These are phyloP conservation scores for Falco punctatus DNA, from an alignment of 2,113 vertebrate species.

Conservation along the genomic window DNA sequence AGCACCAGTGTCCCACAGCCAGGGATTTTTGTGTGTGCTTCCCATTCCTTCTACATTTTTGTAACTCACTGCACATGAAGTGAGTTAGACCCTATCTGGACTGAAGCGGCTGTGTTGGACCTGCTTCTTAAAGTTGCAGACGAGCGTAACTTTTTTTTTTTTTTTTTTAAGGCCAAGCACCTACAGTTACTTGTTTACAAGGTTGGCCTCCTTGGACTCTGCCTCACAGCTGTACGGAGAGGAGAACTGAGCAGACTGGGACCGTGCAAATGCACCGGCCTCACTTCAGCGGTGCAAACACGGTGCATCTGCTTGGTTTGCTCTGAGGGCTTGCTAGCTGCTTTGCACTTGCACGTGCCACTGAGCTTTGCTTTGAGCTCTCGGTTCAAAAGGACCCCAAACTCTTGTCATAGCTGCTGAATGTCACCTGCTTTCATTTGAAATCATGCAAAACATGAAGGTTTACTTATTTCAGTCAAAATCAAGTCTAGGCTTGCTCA, in stretches of 20 bases:
- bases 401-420: neutral
- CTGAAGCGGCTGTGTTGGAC: neutral
- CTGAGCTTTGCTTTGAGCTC: constrained; percentile 16
- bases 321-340: neutral
- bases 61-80: neutral
- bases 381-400: neutral
- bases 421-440: constrained; percentile 21
- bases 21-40: neutral
- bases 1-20: neutral
- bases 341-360: neutral
- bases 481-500: constrained; percentile 5
- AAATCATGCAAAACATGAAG: constrained; percentile 7
- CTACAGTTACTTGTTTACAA: neutral
- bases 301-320: neutral
- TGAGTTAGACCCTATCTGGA: neutral
- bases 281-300: neutral
- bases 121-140: neutral
- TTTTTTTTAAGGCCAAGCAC: neutral
- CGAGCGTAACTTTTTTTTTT: neutral
- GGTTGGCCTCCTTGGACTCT: neutral
- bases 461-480: constrained; percentile 5
- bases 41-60: constrained; percentile 21
- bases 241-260: neutral
- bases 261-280: neutral
- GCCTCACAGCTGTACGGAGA: neutral